phyloP scores from a whole-genome alignment of 2,888 invertebrate genomes.

The Trichopria drosophilae region DNA sequence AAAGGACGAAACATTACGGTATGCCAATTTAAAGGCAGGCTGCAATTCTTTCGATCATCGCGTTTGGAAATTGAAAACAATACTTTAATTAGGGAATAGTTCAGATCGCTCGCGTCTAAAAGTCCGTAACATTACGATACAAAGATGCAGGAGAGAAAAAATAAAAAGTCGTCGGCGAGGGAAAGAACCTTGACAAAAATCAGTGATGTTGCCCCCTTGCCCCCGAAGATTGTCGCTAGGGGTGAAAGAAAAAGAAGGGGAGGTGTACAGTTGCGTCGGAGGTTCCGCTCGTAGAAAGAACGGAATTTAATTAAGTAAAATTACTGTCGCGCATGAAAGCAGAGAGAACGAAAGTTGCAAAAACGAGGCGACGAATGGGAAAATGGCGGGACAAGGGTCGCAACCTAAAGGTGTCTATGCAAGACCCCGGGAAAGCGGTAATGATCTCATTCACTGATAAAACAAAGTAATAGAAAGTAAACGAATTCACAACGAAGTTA shows the following conservation, averaged over 20 bases:
- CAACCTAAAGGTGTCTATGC: conserved; percentile 42
- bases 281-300: conserved; percentile 49
- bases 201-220: background rate
- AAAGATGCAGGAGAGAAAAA: too few species aligned
- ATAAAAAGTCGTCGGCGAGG: too few species aligned
- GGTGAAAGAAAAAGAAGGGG: background rate
- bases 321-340: conserved; percentile 49
- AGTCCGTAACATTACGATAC: too few species aligned
- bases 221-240: background rate
- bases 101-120: too few species aligned
- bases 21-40: too few species aligned
- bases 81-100: too few species aligned
- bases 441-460: conserved; percentile 56
- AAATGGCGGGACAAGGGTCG: conserved; percentile 17
- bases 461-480: conserved; percentile 55
- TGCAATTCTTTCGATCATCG: background rate
- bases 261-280: conserved; percentile 6
- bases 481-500: conserved; percentile 44
- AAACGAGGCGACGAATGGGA: conserved; percentile 36
- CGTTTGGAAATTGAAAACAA: background rate
- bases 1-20: too few species aligned
- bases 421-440: conserved; percentile 40
- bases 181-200: too few species aligned
- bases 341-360: conserved; percentile 32
- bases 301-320: conserved; percentile 59